A percentile compares a stretch with the other conserved stretches of the same genome.
These are phyloP conservation scores for Microplitis mediator DNA, from an alignment of 1,140 invertebrate genomes.

Conservation along the genomic window DNA sequence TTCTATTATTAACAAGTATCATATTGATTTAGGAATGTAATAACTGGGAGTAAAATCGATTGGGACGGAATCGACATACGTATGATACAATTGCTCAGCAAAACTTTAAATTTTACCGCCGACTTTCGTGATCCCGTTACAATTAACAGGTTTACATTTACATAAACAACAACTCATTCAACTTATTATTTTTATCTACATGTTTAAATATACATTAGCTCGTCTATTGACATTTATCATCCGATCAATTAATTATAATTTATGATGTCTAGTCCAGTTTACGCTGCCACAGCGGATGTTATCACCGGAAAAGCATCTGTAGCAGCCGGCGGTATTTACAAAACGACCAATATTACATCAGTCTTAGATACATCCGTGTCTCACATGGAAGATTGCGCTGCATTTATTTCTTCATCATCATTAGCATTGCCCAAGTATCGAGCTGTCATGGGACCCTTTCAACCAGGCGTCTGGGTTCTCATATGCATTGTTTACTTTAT, in stretches of 20 bases:
- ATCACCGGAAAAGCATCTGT: constrained; percentile 63
- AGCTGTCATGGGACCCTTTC: constrained; percentile 81
- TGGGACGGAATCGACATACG: constrained; percentile 76
- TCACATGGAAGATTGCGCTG: constrained; percentile 74
- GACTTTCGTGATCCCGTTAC: constrained; percentile 67
- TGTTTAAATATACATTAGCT: not conserved
- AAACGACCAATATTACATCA: constrained; percentile 63
- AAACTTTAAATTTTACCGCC: constrained; percentile 71
- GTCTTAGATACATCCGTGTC: constrained; percentile 66
- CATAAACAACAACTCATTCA: not conserved
- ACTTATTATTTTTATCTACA: no score
- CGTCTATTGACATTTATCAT: constrained; percentile 41
- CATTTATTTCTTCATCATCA: constrained; percentile 75
- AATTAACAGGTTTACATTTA: constrained; percentile 48
- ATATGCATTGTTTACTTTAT: constrained; percentile 73
- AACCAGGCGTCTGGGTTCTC: constrained; percentile 76
- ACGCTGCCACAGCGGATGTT: constrained; percentile 64
- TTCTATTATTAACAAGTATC: constrained; percentile 34
- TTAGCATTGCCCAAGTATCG: constrained; percentile 77
- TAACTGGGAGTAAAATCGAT: constrained; percentile 56
- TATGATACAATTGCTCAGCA: constrained; percentile 66
- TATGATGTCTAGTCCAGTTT: constrained; percentile 58
- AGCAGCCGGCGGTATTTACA: constrained; percentile 72
- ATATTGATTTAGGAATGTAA: constrained; percentile 44
- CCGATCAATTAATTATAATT: constrained; percentile 21